Evolutionary conservation across 2,113 vertebrate genomes (phyloP).

Genomic region (Malurus alboscapulatus): DNA sequence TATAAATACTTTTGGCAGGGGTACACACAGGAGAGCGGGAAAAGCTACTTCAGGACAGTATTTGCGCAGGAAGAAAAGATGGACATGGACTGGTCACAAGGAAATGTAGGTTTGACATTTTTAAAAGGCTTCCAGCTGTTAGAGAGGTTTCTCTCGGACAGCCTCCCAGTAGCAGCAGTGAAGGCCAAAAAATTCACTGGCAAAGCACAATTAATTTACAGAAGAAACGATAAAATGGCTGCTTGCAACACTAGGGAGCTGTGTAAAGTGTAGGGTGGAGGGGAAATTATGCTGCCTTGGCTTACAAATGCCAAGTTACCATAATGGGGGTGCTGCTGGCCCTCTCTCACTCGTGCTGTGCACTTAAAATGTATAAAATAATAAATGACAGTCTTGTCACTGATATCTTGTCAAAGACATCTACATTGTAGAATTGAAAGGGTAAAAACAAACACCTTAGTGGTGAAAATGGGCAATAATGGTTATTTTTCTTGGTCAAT

Average conservation of each 20-base stretch:
- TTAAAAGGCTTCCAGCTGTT: slow-evolving; percentile 2
- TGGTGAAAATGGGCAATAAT: neutral
- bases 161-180: neutral
- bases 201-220: neutral
- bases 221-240: neutral
- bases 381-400: neutral
- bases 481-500: neutral
- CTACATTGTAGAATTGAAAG: neutral
- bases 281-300: neutral
- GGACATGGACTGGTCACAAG: neutral
- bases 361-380: neutral
- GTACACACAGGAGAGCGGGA: neutral
- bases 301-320: neutral
- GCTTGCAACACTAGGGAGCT: neutral
- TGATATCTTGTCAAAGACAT: too few species aligned
- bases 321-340: rapidly evolving
- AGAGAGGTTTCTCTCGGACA: neutral
- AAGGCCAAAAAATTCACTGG: neutral
- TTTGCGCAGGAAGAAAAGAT: neutral
- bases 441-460: neutral
- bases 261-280: neutral
- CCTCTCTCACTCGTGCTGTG: neutral
- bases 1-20: slow-evolving; percentile 51
- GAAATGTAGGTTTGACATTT: neutral
- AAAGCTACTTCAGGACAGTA: slow-evolving; percentile 41